Conservation (phyloP, 2,797 vertebrate genomes). For the Rhinatrema bivittatum region DNA sequence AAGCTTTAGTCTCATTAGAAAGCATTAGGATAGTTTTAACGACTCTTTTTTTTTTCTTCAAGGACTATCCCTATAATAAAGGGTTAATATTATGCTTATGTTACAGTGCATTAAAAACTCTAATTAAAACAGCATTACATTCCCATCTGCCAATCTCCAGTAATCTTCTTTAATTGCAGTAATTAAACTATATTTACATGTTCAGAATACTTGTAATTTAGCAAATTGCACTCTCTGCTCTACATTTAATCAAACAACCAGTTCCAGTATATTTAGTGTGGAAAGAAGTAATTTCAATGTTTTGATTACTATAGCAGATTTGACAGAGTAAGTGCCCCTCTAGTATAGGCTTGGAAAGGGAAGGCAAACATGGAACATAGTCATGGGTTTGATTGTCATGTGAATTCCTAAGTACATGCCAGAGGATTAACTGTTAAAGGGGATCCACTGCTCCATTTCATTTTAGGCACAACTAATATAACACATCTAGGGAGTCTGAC, state of each 20-base stretch:
- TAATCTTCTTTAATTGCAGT: constrained; percentile 99
- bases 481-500: constrained; percentile 32
- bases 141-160: constrained; percentile 99
- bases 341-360: constrained; percentile 86
- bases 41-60: constrained; percentile 78
- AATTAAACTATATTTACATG: constrained; percentile 99
- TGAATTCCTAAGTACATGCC: constrained; percentile 84
- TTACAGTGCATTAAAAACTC: constrained; percentile 98
- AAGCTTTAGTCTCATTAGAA: too few species aligned
- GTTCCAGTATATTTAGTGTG: constrained; percentile 80
- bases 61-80: constrained; percentile 79
- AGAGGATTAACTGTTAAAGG: constrained; percentile 64
- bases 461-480: constrained; percentile 45
- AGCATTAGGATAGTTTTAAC: too few species aligned
- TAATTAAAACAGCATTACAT: constrained; percentile 99
- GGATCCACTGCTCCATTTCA: constrained; percentile 38
- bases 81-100: constrained; percentile 99
- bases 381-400: constrained; percentile 87
- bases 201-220: constrained; percentile 99
- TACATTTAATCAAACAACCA: constrained; percentile 96
- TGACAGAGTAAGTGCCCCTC: constrained; percentile 96
- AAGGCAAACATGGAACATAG: constrained; percentile 95
- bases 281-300: constrained; percentile 95
- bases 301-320: constrained; percentile 94
- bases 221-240: constrained; percentile 98